Percentiles rank a stretch among this genome's conserved stretches.
phyloP scores from a whole-genome alignment of 1,140 invertebrate genomes.

The Magallana gigas region DNA sequence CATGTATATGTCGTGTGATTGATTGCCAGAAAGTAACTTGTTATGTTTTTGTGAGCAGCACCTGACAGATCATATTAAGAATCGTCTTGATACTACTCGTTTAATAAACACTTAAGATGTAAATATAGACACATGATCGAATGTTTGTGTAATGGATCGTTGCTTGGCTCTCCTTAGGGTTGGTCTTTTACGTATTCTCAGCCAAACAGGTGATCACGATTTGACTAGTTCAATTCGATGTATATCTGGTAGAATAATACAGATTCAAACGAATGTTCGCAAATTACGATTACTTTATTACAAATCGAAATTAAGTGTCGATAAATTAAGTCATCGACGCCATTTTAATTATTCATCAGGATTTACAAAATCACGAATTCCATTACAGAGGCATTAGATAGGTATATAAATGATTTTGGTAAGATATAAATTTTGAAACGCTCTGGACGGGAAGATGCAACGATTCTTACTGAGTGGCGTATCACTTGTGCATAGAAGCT shows the following conservation, averaged over 20 bases:
- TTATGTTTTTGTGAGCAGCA: too few relatives aligned
- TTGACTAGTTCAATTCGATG: too few relatives aligned
- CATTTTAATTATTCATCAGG: slow-evolving; percentile 19
- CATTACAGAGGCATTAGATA: not conserved
- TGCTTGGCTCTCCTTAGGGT: too few relatives aligned
- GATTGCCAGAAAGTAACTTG: too few relatives aligned
- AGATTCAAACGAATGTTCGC: not conserved
- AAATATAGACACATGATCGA: too few relatives aligned
- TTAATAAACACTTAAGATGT: too few relatives aligned
- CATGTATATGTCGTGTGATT: too few relatives aligned
- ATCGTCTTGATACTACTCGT: too few relatives aligned
- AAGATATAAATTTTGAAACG: not conserved
- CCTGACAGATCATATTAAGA: too few relatives aligned
- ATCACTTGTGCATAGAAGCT: not conserved
- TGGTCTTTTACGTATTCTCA: too few relatives aligned
- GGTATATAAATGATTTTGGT: not conserved
- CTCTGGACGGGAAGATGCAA: not conserved
- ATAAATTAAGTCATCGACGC: not conserved
- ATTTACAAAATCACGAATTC: not conserved
- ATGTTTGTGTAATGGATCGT: too few relatives aligned
- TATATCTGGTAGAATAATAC: not conserved
- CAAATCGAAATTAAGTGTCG: not conserved
- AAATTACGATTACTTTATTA: not conserved
- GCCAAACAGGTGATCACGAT: too few relatives aligned
- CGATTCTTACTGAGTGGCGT: not conserved